phyloP scores from a whole-genome alignment of 2,797 vertebrate species.

The Oophaga sylvatica region DNA sequence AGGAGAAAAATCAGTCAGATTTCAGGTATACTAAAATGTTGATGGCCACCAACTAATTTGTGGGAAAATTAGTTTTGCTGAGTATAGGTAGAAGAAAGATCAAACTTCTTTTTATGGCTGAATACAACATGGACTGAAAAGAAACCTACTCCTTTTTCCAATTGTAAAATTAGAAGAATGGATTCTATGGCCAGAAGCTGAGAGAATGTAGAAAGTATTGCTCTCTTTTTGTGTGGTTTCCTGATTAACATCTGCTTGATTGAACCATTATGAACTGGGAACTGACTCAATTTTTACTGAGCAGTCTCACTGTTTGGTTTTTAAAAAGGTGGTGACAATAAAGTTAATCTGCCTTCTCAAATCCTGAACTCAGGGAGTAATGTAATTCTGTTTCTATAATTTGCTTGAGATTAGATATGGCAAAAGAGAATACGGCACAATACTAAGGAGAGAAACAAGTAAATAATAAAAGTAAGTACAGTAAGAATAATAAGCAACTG shows the following conservation, averaged over 20 bases:
- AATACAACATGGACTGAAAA: conserved; percentile 65
- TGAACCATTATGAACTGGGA: conserved; percentile 68
- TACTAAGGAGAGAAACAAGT: conserved; percentile 14
- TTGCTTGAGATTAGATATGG: conserved; percentile 43
- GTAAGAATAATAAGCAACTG: background rate
- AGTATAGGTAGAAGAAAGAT: conserved; percentile 69
- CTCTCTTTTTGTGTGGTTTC: conserved; percentile 70
- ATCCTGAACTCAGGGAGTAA: conserved; percentile 65
- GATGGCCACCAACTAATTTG: conserved; percentile 64
- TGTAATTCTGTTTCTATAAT: conserved; percentile 60
- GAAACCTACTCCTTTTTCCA: conserved; percentile 67
- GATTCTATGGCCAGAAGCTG: conserved; percentile 70
- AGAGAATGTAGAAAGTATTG: conserved; percentile 69
- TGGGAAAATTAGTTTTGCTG: conserved; percentile 66
- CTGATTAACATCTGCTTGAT: conserved; percentile 71
- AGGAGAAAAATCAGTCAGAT: background rate
- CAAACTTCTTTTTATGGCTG: conserved; percentile 66
- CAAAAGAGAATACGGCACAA: conserved; percentile 9
- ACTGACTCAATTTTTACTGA: conserved; percentile 67
- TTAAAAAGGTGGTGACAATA: conserved; percentile 65
- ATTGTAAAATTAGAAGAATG: conserved; percentile 65
- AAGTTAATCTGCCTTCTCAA: conserved; percentile 66
- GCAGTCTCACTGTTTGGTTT: conserved; percentile 66
- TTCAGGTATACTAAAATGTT: conserved; percentile 64
- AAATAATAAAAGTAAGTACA: conserved; percentile 12